Base-by-base conservation (phyloP, 2,797 vertebrate species). In the Sebastes ruberrimus region DNA sequence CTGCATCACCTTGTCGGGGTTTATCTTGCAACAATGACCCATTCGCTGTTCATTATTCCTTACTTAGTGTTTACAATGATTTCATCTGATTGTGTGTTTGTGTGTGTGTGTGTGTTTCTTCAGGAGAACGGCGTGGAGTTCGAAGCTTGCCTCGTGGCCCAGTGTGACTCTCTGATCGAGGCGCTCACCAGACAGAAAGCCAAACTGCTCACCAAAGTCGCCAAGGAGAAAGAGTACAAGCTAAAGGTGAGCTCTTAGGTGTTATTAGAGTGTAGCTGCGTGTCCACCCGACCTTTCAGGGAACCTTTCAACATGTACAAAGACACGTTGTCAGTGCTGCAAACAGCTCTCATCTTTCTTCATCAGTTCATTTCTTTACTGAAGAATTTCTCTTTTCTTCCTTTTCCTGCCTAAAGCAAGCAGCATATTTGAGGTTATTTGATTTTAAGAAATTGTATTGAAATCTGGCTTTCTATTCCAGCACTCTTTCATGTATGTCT, bases 181-280 rank as follows among this genome's bases (percentile, higher is more conserved):
- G 97, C 98, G 0, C 92, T 99, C 86, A 99, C 97, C 0, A 95
- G 98, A 68, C 98, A 99, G 92, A 99, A 99, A 90, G 98, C 98
- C 86, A 99, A 99, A 76, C 95, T 99, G 79, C 98, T 99, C 92
- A 99, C 98, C 80, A 99, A 99, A 93, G 97, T 99, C 94, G 98
- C 97, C 74, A 99, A 99, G 92, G 98, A 99, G 94, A 97, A 97
- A 62, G 98, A 99, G 77, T 97, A 98, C 94, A 99, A 99, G 63
- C 92, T 98, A 62, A 99, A 99, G 97, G 98, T 99, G 81, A 87
- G 93, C 11, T 10, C 38, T 35, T 16, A 1, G 28, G 33, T 18
- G 0, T 7, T 9, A 1, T 35, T 7, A 4, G 6, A 4, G 20
- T 8, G 6, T 27, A 30, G 33, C 38, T 32, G 33, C 7, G 7